These are phyloP conservation scores for Plectrocnemia conspersa DNA, from an alignment of 1,140 invertebrate species.

Conservation along the genomic window DNA sequence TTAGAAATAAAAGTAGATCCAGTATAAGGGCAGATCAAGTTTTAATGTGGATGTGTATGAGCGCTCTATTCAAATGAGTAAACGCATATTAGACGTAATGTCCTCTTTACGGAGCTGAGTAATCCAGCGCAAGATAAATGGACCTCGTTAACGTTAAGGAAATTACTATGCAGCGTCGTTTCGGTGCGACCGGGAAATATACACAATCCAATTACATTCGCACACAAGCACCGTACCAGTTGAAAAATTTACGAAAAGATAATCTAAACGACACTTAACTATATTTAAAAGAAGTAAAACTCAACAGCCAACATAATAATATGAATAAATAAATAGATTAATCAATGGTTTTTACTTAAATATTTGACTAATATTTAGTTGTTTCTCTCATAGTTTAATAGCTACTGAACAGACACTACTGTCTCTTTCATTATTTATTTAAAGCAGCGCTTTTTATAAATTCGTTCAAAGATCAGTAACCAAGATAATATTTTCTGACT, in stretches of 20 bases:
- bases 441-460: no score
- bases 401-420: no score
- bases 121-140: slow-evolving; percentile 8
- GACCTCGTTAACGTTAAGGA: slow-evolving; percentile 11
- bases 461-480: no score
- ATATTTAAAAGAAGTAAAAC: slow-evolving; percentile 7
- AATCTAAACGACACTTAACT: neutral
- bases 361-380: no score
- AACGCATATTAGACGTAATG: slow-evolving; percentile 6
- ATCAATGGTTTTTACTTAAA: no score
- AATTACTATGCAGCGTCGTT: neutral
- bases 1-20: no score
- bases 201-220: neutral
- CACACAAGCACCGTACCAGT: neutral
- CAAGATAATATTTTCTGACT: no score
- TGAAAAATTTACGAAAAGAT: neutral
- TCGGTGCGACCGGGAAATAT: neutral
- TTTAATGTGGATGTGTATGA: no score
- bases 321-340: no score
- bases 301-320: neutral
- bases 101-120: neutral
- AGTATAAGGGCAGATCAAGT: no score
- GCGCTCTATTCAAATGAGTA: slow-evolving; percentile 1
- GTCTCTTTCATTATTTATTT: no score
- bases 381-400: no score